Conservation (phyloP, 2,113 vertebrate species). For the Phocoena sinus region DNA sequence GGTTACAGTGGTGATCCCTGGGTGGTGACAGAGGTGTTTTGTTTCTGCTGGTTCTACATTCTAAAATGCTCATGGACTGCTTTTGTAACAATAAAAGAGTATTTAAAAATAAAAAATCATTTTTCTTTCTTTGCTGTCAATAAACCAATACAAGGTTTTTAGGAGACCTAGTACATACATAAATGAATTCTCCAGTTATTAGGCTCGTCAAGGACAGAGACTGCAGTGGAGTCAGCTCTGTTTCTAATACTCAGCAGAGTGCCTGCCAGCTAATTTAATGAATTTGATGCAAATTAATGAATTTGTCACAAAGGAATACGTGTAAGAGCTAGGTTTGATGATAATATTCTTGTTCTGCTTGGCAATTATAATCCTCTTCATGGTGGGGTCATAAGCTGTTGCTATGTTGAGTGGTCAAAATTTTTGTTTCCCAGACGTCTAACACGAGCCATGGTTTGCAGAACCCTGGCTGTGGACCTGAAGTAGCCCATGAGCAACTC, state of each 20-base stretch:
- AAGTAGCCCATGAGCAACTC: background rate
- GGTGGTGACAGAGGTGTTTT: background rate
- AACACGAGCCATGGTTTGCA: background rate
- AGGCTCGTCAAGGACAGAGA: background rate
- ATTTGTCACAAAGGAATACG: background rate
- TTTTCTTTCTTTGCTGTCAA: background rate
- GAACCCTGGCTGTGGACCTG: background rate
- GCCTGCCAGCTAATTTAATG: background rate
- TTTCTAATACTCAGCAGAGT: background rate
- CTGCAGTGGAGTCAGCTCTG: background rate
- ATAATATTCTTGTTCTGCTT: background rate
- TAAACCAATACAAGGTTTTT: background rate
- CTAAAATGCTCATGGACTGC: background rate
- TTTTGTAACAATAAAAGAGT: slow-evolving; percentile 4
- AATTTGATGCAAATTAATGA: background rate
- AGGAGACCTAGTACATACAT: background rate
- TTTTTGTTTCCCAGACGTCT: background rate
- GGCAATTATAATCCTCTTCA: background rate
- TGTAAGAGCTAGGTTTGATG: background rate
- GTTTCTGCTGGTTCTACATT: background rate
- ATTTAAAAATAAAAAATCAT: background rate
- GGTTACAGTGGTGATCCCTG: background rate
- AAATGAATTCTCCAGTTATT: background rate
- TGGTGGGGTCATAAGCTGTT: background rate
- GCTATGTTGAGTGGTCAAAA: background rate